Conservation (phyloP, 37 sponge, comb jelly and placozoan species). For the Oopsacas minuta region DNA sequence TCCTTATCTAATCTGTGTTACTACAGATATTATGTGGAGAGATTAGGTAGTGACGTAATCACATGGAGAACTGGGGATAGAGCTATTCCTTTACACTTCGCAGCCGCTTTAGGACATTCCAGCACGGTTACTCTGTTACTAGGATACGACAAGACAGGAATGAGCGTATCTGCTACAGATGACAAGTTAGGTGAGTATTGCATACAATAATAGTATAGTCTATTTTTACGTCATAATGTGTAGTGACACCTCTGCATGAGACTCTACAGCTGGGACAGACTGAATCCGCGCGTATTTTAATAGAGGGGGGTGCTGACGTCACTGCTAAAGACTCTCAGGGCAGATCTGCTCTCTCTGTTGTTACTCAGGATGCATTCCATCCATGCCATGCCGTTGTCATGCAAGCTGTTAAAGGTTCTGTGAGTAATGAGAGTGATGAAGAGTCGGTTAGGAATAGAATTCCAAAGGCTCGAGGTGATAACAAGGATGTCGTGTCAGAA, state of each 20-base stretch:
- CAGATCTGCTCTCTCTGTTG: neutral
- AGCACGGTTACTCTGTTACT: neutral
- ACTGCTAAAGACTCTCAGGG: neutral
- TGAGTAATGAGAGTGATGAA: neutral
- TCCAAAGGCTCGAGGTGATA: neutral
- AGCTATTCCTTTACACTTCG: neutral
- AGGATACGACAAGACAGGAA: neutral
- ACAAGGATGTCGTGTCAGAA: neutral
- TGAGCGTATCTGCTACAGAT: neutral
- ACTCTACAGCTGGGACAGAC: neutral
- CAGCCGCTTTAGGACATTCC: neutral
- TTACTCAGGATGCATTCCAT: neutral
- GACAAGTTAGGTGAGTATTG: neutral
- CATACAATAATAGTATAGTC: neutral
- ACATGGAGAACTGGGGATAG: neutral
- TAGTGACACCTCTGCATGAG: constrained; percentile 7
- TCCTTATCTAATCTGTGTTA: too few species aligned
- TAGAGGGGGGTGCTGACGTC: neutral
- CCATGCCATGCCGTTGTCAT: neutral
- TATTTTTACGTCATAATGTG: neutral
- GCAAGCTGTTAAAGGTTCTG: neutral
- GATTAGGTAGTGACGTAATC: neutral
- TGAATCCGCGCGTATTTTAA: neutral
- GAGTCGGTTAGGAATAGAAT: neutral
- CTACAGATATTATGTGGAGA: constrained; percentile 7